Conservation (phyloP, 2,888 invertebrate species). For the Melieria crassipennis region DNA sequence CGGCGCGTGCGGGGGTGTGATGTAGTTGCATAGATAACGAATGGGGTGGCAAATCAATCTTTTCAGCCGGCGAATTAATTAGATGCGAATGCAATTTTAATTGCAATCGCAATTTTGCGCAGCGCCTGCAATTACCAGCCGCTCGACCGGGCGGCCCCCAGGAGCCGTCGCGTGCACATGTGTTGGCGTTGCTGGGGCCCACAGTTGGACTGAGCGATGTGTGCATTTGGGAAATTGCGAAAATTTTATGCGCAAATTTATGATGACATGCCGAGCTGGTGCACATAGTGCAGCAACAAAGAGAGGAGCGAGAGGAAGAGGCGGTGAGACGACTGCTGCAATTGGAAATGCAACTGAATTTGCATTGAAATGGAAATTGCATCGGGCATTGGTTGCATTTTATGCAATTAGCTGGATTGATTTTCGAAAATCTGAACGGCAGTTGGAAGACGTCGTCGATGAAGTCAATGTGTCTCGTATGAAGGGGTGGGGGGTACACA, state of each 20-base stretch:
- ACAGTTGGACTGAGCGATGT: too few species aligned
- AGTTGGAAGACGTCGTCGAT: too few species aligned
- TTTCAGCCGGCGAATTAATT: constrained; percentile 62
- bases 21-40: neutral
- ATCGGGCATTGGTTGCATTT: neutral
- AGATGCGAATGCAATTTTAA: constrained; percentile 65
- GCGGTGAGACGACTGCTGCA: neutral
- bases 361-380: neutral
- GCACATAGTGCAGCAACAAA: too few species aligned
- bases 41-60: constrained; percentile 41
- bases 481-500: too few species aligned
- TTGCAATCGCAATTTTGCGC: constrained; percentile 46
- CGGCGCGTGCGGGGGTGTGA: neutral
- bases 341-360: neutral
- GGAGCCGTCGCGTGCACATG: too few species aligned
- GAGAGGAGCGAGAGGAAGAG: too few species aligned
- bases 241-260: constrained; percentile 10
- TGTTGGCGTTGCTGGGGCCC: too few species aligned
- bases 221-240: constrained; percentile 25
- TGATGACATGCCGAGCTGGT: neutral
- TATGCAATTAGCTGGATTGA: constrained; percentile 19
- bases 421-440: neutral
- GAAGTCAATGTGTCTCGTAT: too few species aligned
- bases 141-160: too few species aligned
- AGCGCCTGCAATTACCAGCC: constrained; percentile 19